phyloP scores from a whole-genome alignment of 1,140 invertebrate genomes.

The Drosophila equinoxialis region DNA sequence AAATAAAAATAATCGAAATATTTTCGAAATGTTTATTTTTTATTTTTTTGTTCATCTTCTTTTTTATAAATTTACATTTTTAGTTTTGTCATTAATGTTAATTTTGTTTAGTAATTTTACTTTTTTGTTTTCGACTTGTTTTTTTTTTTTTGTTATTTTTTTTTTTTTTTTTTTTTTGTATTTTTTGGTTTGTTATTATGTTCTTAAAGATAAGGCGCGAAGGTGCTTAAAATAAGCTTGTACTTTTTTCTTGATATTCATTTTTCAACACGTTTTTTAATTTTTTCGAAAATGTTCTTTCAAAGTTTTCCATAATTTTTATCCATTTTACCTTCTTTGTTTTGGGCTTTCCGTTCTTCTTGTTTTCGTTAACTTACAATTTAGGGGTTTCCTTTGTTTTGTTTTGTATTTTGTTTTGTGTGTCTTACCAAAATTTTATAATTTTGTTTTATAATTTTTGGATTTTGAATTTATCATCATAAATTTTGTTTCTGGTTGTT shows the following conservation, averaged over 20 bases:
- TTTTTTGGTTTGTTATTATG: slow-evolving; percentile 74
- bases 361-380: slow-evolving; percentile 53
- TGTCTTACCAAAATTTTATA: slow-evolving; percentile 71
- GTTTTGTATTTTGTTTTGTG: slow-evolving; percentile 70
- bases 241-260: slow-evolving; percentile 88
- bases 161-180: slow-evolving; percentile 61
- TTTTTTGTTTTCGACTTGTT: slow-evolving; percentile 72
- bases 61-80: slow-evolving; percentile 57
- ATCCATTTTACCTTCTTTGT: slow-evolving; percentile 37
- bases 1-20: slow-evolving; percentile 53
- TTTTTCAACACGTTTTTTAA: slow-evolving; percentile 78
- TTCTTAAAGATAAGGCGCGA: slow-evolving; percentile 88
- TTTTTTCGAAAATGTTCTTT: slow-evolving; percentile 56
- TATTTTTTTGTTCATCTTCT: slow-evolving; percentile 39
- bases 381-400: slow-evolving; percentile 52
- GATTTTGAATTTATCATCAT: slow-evolving; percentile 65
- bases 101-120: slow-evolving; percentile 64
- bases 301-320: slow-evolving; percentile 59
- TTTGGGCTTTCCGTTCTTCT: slow-evolving; percentile 27
- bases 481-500: slow-evolving; percentile 27
- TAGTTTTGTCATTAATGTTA: slow-evolving; percentile 66
- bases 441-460: slow-evolving; percentile 76
- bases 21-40: slow-evolving; percentile 22
- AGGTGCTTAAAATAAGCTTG: slow-evolving; percentile 89
- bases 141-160: slow-evolving; percentile 70